Conservation (phyloP, 2,888 invertebrate genomes). For the Clistopyga incitator region DNA sequence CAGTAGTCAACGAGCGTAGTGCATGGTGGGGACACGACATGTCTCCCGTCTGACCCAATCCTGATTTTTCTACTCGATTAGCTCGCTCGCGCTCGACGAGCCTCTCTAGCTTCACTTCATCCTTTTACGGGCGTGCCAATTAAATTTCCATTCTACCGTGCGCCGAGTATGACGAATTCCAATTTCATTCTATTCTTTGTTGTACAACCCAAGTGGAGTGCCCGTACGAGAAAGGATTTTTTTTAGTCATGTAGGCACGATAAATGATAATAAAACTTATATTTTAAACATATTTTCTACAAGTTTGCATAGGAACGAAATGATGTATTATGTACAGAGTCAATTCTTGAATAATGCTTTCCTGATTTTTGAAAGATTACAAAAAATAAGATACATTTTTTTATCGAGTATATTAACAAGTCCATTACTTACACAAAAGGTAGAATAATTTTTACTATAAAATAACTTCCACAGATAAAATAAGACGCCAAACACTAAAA, state of each 20-base stretch:
- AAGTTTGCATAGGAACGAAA: background rate
- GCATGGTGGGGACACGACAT: conserved; percentile 5
- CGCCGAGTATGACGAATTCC: conserved; percentile 36
- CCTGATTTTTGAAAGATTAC: too few species aligned
- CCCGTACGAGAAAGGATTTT: conserved; percentile 6
- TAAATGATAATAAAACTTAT: background rate
- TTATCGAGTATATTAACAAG: too few species aligned
- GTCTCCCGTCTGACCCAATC: conserved; percentile 55
- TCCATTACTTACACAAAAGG: too few species aligned
- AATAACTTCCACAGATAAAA: too few species aligned
- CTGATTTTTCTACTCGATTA: conserved; percentile 61
- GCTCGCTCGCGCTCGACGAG: conserved; percentile 10
- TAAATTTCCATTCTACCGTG: conserved; percentile 43
- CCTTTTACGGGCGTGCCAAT: conserved; percentile 23
- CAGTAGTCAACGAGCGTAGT: conserved; percentile 8
- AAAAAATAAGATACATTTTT: too few species aligned
- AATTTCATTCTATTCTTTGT: conserved; percentile 2
- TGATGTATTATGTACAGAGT: background rate
- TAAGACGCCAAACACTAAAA: too few species aligned
- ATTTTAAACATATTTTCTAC: background rate
- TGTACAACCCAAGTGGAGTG: background rate
- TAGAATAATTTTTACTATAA: too few species aligned
- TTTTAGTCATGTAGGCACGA: background rate
- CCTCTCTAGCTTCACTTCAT: conserved; percentile 26
- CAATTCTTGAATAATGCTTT: background rate